phyloP scores from a whole-genome alignment of 2,113 vertebrate species.

The Peromyscus maniculatus region DNA sequence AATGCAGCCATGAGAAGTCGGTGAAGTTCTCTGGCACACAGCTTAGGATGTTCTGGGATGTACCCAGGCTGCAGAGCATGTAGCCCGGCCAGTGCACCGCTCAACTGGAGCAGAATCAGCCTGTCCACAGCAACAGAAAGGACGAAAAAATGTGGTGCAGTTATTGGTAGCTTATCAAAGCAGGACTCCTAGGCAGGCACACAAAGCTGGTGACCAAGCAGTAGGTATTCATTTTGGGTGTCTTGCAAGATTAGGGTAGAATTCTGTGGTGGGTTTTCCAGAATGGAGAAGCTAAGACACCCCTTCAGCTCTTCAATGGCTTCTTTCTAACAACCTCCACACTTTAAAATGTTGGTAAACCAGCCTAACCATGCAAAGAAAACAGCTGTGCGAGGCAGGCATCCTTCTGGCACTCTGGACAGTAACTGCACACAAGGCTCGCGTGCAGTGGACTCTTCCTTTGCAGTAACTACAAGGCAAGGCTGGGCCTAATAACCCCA shows the following conservation, averaged over 20 bases:
- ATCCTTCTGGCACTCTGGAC: background rate
- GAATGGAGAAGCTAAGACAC: background rate
- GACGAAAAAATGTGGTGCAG: constrained; percentile 58
- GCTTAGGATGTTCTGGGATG: constrained; percentile 21
- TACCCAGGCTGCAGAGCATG: background rate
- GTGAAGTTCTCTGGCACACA: background rate
- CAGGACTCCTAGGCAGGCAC: background rate
- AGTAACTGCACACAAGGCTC: background rate
- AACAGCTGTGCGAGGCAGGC: background rate
- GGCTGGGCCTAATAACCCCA: background rate
- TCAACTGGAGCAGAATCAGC: constrained; percentile 55
- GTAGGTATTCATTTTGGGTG: background rate
- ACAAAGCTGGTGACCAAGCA: background rate
- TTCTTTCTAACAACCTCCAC: background rate
- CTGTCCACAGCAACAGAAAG: constrained; percentile 32
- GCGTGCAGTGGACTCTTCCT: background rate
- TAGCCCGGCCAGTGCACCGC: constrained; percentile 43
- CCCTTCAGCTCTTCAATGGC: background rate
- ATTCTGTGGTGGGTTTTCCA: background rate
- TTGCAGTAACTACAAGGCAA: background rate
- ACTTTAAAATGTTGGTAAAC: background rate
- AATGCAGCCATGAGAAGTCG: background rate
- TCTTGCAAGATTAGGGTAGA: background rate
- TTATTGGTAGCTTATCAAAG: constrained; percentile 44
- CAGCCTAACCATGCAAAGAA: constrained; percentile 29